Evolutionary conservation across 2,113 vertebrate genomes (phyloP).

Genomic region (Chrysemys picta): DNA sequence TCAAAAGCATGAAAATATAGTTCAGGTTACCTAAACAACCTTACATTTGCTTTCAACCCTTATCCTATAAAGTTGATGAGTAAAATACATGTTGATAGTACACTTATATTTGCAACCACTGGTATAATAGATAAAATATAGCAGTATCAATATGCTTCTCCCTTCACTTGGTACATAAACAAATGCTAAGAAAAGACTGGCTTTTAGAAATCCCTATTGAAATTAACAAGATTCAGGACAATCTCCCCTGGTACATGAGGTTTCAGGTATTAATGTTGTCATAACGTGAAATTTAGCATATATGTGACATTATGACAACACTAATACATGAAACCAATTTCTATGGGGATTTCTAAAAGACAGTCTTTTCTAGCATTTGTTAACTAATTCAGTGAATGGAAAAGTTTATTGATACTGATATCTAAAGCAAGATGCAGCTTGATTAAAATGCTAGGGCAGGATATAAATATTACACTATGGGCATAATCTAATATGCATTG

Average conservation of each 20-base stretch:
- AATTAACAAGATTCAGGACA: not conserved
- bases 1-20: too few relatives aligned
- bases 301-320: not conserved
- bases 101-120: too few relatives aligned
- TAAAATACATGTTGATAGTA: too few relatives aligned
- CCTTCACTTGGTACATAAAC: not conserved
- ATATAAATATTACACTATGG: not conserved
- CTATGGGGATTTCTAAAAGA: not conserved
- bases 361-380: not conserved
- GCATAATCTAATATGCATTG: not conserved
- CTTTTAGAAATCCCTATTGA: not conserved
- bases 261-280: not conserved
- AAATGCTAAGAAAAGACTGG: not conserved
- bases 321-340: not conserved
- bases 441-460: not conserved
- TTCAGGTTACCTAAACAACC: too few relatives aligned
- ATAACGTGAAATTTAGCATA: not conserved
- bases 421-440: not conserved
- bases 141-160: not conserved
- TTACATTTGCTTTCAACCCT: too few relatives aligned
- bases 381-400: not conserved
- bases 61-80: too few relatives aligned
- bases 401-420: not conserved
- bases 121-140: not conserved
- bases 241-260: not conserved